A percentile compares a stretch with the other conserved stretches of the same genome.
These are phyloP conservation scores for Nymphicus hollandicus DNA, from an alignment of 2,113 vertebrate species.

Conservation along the genomic window DNA sequence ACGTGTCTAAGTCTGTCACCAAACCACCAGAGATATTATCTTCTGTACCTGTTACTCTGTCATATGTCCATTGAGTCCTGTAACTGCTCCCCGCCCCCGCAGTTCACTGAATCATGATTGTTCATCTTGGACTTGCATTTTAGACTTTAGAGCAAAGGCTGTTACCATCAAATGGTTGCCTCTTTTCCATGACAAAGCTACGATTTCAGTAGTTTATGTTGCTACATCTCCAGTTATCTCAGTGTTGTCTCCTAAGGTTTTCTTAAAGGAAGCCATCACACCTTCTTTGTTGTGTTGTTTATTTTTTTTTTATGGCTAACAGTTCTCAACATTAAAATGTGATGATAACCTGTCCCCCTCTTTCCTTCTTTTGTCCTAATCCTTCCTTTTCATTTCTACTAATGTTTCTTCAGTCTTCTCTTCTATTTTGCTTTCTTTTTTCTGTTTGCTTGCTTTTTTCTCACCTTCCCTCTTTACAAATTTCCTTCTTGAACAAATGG, in stretches of 20 bases:
- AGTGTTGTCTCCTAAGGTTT: not conserved
- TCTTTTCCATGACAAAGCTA: not conserved
- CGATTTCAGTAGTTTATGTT: not conserved
- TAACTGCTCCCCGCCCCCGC: not conserved
- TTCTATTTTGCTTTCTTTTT: not conserved
- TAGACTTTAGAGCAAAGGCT: not conserved
- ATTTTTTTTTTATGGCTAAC: not conserved
- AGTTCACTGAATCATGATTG: not conserved
- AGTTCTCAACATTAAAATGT: not conserved
- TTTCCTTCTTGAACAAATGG: not conserved
- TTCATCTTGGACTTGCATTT: not conserved
- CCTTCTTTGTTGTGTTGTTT: accelerated
- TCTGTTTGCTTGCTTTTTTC: not conserved
- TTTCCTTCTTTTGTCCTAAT: not conserved
- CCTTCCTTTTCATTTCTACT: not conserved
- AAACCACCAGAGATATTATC: not conserved
- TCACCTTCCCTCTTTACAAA: not conserved
- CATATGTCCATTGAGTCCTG: not conserved
- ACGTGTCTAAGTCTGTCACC: not conserved
- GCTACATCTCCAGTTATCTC: not conserved
- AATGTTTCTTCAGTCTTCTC: not conserved
- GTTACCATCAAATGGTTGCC: not conserved
- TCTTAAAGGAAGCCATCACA: not conserved
- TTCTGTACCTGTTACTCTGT: not conserved
- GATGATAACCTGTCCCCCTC: not conserved